A percentile compares a stretch with the other conserved stretches of the same genome.
Evolutionary conservation across 2,888 invertebrate genomes (phyloP).

Genomic region (Cheilosia soror): DNA sequence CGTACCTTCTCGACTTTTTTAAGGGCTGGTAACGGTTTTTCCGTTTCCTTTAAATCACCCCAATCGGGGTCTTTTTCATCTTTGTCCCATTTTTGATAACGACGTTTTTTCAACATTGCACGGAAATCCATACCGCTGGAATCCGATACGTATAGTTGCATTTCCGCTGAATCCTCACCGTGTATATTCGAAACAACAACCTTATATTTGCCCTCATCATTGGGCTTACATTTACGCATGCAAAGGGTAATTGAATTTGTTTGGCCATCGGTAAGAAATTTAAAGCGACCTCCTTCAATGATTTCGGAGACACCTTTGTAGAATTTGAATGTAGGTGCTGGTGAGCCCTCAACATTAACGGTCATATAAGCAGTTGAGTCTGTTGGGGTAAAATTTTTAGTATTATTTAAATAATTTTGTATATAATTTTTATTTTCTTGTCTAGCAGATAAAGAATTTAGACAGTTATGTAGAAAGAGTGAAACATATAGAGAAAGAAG

Average conservation of each 20-base stretch:
- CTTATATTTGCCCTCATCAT: conserved; percentile 98
- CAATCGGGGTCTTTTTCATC: conserved; percentile 96
- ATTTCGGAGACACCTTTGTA: conserved; percentile 97
- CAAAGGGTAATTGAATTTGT: conserved; percentile 96
- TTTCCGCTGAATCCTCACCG: conserved; percentile 98
- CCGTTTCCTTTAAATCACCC: conserved; percentile 96
- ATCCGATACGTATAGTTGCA: conserved; percentile 98
- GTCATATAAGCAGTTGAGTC: conserved; percentile 97
- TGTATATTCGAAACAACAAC: conserved; percentile 96
- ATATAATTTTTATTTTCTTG: not conserved
- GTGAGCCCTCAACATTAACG: conserved; percentile 96
- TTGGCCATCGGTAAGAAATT: conserved; percentile 97
- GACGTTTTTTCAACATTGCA: conserved; percentile 97
- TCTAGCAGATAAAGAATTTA: conserved; percentile 18
- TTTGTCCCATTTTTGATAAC: conserved; percentile 96
- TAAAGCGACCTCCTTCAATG: conserved; percentile 97
- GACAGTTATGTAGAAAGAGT: not conserved
- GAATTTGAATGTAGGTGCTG: conserved; percentile 97
- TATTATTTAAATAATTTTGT: not conserved
- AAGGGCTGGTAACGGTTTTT: conserved; percentile 93
- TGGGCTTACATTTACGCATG: conserved; percentile 97
- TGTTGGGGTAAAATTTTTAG: conserved; percentile 80
- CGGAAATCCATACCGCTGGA: conserved; percentile 99
- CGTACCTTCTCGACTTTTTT: conserved; percentile 97
- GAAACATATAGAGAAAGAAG: not conserved